Conservation (phyloP, 2,113 vertebrate genomes). For the Edolisoma coerulescens region DNA sequence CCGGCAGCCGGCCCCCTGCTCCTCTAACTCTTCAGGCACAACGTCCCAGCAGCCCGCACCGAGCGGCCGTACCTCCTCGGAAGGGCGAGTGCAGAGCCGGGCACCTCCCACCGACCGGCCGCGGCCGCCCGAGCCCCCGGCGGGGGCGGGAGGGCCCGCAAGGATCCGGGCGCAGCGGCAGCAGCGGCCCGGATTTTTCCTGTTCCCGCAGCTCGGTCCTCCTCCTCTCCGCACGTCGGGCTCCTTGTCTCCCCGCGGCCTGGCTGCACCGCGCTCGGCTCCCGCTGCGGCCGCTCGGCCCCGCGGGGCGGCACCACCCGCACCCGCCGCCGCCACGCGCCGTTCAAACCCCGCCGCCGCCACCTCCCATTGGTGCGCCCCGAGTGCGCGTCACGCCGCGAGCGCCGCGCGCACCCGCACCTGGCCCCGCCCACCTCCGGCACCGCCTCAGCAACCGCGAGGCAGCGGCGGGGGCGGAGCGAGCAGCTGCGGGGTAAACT, state of each 20-base stretch:
- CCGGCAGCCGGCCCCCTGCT: fast-evolving
- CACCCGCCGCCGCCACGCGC: no score
- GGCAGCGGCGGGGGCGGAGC: fast-evolving
- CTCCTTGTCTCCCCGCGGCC: not conserved
- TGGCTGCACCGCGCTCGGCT: not conserved
- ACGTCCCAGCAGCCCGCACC: not conserved
- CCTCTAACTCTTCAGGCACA: not conserved
- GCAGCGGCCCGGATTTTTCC: not conserved
- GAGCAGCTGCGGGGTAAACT: fast-evolving
- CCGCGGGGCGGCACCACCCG: no score
- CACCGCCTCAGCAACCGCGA: fast-evolving
- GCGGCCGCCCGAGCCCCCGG: no score
- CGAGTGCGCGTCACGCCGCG: not conserved
- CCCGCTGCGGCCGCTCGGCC: no score
- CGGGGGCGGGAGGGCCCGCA: not conserved
- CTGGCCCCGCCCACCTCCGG: not conserved
- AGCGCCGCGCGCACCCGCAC: not conserved
- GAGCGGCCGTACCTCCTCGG: not conserved
- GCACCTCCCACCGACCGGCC: not conserved
- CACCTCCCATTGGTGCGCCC: not conserved
- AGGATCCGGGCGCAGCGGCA: not conserved
- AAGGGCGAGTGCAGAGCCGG: not conserved
- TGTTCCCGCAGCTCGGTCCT: not conserved
- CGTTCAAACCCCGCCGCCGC: no score
- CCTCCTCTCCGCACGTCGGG: no score